Base-by-base conservation (phyloP, 2,797 vertebrate species). In the Spinibarbus caldwelli region DNA sequence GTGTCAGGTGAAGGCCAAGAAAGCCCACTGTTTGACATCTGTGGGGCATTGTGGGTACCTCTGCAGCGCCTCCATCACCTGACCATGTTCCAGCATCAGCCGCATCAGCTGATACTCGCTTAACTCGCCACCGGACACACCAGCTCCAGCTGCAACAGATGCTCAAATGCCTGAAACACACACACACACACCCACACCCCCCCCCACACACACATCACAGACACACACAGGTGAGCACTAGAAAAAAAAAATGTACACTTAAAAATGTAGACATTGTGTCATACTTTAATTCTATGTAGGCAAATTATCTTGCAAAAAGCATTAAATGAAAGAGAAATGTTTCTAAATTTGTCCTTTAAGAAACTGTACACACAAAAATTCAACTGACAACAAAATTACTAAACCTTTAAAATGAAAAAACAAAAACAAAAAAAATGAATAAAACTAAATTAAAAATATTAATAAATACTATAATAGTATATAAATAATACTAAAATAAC, bases 21-120 rank as follows among this genome's bases (percentile, higher is more conserved):
- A 90, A 52, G 97, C 97, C 98, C 98, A 99, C 93, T 98, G 98
- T 41, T 95, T 96, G 7, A 99, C 91, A 0, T 99, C 97, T 0
- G 97, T 99, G 59, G 98, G 98, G 91, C 98, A 99, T 89, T 98
- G 98, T 36, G 98, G 97, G 34, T 99, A 99, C 4, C 92, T 96
- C 88, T 99, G 98, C 91, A 99, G 90, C 0, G 97, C 97, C 7
- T 98, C 97, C 96, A 97, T 97, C 90, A 99, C 96, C 87, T 99
- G 98, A 23, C 90, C 94, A 86, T 95, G 96, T 92, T 99, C 97
- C 93, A 99, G 89, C 89, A 97, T 95, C 47, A 99, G 95, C 11
- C 92, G 95, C 96, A 99, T 93, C 6, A 99, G 91, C 86, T 97
- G 95, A 86, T 95, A 99, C 64, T 99, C 98, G 19, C 92, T 67